These are phyloP conservation scores for Rhynchopsitta pachyrhyncha DNA, from an alignment of 2,113 vertebrate genomes.

Conservation along the genomic window DNA sequence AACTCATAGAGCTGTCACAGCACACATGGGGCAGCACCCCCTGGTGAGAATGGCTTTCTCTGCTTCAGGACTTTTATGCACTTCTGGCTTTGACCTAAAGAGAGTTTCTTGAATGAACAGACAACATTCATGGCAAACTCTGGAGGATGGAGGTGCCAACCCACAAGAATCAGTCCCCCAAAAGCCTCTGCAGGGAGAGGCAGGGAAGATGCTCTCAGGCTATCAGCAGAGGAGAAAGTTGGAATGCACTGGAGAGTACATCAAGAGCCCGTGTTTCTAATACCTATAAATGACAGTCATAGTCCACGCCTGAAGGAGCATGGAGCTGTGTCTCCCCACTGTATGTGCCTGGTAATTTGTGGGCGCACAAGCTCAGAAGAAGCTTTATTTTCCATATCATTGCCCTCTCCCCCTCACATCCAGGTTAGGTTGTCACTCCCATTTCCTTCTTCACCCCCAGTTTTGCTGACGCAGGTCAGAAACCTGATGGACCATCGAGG, in stretches of 20 bases:
- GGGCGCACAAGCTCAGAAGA: background rate
- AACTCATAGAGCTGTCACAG: background rate
- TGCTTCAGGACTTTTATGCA: background rate
- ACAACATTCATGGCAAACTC: background rate
- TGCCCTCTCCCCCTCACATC: background rate
- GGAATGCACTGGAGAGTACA: fast-evolving
- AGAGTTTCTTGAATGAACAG: background rate
- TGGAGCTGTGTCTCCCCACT: background rate
- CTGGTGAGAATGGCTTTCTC: background rate
- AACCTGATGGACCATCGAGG: background rate
- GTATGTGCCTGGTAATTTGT: background rate
- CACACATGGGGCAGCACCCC: background rate
- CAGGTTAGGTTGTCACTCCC: background rate
- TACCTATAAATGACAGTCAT: background rate
- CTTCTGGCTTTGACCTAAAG: background rate
- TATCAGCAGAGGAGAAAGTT: fast-evolving
- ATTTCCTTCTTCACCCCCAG: background rate
- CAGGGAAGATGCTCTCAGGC: background rate
- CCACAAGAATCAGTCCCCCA: background rate
- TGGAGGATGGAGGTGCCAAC: background rate
- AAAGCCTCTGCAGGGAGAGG: background rate
- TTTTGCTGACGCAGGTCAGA: slow-evolving; percentile 15
- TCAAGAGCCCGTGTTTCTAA: background rate
- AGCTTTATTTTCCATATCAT: background rate
- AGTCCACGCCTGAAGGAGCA: background rate